Evolutionary conservation across 2,797 vertebrate species (phyloP).

Genomic region (Betta splendens): DNA sequence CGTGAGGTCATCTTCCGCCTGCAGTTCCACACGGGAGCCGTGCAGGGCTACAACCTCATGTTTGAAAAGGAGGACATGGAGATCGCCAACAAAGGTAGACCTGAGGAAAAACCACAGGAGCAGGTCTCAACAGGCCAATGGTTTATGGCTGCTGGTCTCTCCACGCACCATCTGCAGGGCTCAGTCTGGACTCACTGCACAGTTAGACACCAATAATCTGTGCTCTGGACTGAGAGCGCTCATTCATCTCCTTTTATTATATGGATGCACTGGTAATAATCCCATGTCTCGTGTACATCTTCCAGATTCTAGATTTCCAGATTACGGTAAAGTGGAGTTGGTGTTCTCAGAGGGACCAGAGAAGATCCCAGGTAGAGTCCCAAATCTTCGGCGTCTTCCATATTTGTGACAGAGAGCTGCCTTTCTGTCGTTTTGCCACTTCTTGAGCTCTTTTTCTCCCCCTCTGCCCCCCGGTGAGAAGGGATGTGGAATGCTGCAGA

Average conservation of each 20-base stretch:
- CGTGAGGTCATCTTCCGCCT: constrained; percentile 90
- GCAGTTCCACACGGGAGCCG: constrained; percentile 94
- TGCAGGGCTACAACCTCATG: constrained; percentile 86
- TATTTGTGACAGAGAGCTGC: background rate
- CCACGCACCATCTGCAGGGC: constrained; percentile 26
- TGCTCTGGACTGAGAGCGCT: constrained; percentile 31
- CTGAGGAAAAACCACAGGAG: constrained; percentile 2
- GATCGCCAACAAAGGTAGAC: constrained; percentile 87
- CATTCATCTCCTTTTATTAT: constrained; percentile 29
- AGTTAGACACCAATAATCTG: constrained; percentile 50
- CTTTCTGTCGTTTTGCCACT: constrained; percentile 7
- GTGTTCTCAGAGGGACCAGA: constrained; percentile 92
- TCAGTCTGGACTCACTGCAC: constrained; percentile 56
- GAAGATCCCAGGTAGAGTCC: constrained; percentile 86
- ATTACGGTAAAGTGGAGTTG: constrained; percentile 91
- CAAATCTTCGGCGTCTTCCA: background rate
- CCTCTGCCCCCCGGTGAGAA: constrained; percentile 53
- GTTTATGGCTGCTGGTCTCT: constrained; percentile 35
- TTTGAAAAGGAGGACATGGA: constrained; percentile 94
- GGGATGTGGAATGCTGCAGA: constrained; percentile 67
- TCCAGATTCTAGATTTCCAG: constrained; percentile 91
- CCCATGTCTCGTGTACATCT: constrained; percentile 49
- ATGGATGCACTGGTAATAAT: constrained; percentile 32
- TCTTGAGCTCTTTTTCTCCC: constrained; percentile 27
- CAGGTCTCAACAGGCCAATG: constrained; percentile 43